Evolutionary conservation across 2,888 invertebrate genomes (phyloP), one percentile per base, ranked within the genome.

Genomic region (Cenopis cana): DNA sequence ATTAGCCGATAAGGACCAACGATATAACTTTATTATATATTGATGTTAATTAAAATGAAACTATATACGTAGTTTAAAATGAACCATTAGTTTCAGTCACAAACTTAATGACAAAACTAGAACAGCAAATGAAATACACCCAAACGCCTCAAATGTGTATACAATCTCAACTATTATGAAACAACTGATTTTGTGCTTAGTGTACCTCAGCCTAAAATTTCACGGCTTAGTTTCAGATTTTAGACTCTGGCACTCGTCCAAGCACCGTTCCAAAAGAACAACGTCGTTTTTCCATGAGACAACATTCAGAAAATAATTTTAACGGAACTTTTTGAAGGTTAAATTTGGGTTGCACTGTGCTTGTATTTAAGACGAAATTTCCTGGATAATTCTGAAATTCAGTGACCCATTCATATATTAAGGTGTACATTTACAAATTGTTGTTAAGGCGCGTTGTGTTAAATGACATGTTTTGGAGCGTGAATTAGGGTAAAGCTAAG

Each of bases 201-300:
- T 60, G 76, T 77, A 75, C 76, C 75, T 76, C 73, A 74, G 74
- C 73, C 75, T 75, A 76, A 76, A 74, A 75, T 75, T 74, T 71
- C 78, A 68, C 72, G 68, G 77, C 74, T 78, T 78, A 77, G 78
- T 75, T 79, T 73, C 76, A 77, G 75, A 77, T 76, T 78, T 75
- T 68, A 74, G 73, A 59, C 69, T 64, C 73, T 78, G 79, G 79
- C 79, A 72, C 72, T 69, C 73, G 61, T 76, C 78, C 79, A 78
- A 75, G 18, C 33, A 9, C 2, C 14, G 1, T 5, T 29, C 20
- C 38, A 68, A 38, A n/a, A 9, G 24, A 67, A 14, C 65, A 72
- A n/a, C 49, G 52, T 38, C 20, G 60, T 60, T 33, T 54, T 38
- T 57, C n/a, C 24, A n/a, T 20, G 12, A 33, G 49, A 64, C 1